phyloP scores from a whole-genome alignment of 2,113 vertebrate species.

The Strigops habroptila region DNA sequence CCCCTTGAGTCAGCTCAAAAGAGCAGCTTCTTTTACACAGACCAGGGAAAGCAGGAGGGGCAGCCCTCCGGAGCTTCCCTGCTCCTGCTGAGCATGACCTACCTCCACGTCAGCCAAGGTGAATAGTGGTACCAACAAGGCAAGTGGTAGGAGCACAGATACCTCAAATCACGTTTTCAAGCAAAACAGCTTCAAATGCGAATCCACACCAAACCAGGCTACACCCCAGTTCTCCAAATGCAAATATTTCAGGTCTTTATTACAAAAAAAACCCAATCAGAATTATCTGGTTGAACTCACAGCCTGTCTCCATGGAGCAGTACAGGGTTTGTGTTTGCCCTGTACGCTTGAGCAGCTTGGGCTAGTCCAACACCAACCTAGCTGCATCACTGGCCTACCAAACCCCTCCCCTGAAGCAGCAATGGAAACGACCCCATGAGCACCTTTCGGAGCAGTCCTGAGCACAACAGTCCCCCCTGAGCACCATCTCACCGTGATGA shows the following conservation, averaged over 20 bases:
- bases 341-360: neutral
- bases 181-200: neutral
- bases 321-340: neutral
- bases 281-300: neutral
- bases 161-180: neutral
- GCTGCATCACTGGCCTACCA: neutral
- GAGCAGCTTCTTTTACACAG: neutral
- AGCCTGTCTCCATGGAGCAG: neutral
- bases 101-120: fast-evolving
- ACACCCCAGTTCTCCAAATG: neutral
- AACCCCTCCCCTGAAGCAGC: neutral
- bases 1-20: neutral
- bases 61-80: neutral
- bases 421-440: neutral
- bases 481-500: neutral
- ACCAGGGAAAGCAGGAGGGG: neutral
- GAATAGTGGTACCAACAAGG: neutral
- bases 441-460: neutral
- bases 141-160: neutral
- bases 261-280: neutral
- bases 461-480: neutral
- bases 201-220: neutral
- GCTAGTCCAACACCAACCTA: neutral
- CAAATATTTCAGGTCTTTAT: neutral
- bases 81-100: neutral